Conservation (phyloP, 2,113 vertebrate species). For the Trachemys scripta region DNA sequence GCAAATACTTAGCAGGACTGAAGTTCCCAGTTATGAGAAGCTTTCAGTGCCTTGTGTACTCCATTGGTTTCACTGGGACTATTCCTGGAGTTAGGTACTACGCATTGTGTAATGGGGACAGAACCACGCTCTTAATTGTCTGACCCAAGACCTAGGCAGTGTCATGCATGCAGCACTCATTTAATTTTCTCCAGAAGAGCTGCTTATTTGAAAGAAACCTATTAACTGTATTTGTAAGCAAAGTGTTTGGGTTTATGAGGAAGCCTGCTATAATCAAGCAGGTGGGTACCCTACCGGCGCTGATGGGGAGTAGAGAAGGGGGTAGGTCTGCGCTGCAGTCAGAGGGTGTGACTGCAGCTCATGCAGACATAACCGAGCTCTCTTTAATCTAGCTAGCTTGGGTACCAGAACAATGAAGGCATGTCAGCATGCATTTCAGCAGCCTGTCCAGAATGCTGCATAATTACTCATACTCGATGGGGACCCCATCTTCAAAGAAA, state of each 20-base stretch:
- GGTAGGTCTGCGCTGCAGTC: background rate
- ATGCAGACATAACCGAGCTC: background rate
- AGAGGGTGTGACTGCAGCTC: background rate
- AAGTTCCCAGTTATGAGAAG: background rate
- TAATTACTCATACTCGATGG: no score
- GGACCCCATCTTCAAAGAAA: no score
- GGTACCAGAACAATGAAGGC: no score
- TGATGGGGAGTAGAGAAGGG: background rate
- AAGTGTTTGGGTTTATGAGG: background rate
- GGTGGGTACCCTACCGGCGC: background rate
- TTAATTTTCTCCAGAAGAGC: background rate
- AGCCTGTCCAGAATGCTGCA: no score
- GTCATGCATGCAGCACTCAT: background rate
- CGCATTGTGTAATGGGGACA: background rate
- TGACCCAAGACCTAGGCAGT: fast-evolving
- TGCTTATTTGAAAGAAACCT: fast-evolving
- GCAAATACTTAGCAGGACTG: background rate
- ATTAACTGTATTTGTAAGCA: background rate
- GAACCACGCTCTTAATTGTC: background rate
- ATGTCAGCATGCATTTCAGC: no score
- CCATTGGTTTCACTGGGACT: background rate
- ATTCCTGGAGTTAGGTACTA: background rate
- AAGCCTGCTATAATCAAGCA: background rate
- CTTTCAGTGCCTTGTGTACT: background rate
- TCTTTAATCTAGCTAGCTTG: no score